Base-by-base conservation (phyloP, 2,888 invertebrate species). In the Hypercompe scribonia region DNA sequence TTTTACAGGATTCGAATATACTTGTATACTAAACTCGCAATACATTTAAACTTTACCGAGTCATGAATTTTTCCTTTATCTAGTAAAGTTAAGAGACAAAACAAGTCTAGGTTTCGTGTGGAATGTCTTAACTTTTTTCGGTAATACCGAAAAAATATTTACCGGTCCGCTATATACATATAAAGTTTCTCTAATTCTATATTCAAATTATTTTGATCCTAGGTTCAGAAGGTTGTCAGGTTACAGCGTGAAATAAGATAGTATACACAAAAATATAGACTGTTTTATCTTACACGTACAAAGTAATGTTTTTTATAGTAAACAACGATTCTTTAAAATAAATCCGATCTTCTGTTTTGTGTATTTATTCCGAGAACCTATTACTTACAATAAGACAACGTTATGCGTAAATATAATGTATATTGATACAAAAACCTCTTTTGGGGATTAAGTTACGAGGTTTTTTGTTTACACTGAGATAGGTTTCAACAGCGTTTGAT, bases 401-500 rank as follows among this genome's bases (percentile, higher is more conserved):
- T 31, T 72, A 75, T 78, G 74, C 78, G 76, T 80, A 70, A 78
- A 82, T 81, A 79, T 77, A 82, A 82, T 80, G 73, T 76, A 70
- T 84, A 79, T 85, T 79, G 82, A 79, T 79, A 77, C 78, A 80
- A 71, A 77, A 80, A 78, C 72, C 84, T 77, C 77, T 84, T 83
- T 80, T 72, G 63, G 69, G 81, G 79, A 80, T 83, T 80, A 79
- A 75, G 79, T 81, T 78, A 78, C 83, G 76, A 75, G 65, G 72
- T 72, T 46, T 81, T 77, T 76, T 85, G 79, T 85, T 81, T 81
- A 82, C 75, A 76, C 68, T 72, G 72, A 80, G 80, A 78, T 77
- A 76, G 75, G 76, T 80, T 78, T 74, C 72, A 79, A 77, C 78
- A 80, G 76, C 78, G 79, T 80, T 81, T 78, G 81, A 84, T 84